phyloP scores from a whole-genome alignment of 1,140 invertebrate species.

The Parasteatoda tepidariorum region DNA sequence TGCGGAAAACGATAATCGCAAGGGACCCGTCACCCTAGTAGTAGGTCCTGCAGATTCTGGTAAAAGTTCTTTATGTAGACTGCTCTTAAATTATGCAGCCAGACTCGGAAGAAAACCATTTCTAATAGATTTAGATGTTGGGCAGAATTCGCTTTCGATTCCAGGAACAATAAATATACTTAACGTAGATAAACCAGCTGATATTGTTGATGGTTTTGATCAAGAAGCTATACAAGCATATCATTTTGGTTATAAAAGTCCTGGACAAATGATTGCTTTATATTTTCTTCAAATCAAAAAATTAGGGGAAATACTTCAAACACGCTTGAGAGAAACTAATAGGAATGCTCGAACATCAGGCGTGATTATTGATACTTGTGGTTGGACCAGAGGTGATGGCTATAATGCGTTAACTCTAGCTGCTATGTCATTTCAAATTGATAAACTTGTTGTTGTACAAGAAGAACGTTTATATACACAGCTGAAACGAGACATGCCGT shows the following conservation, averaged over 20 bases:
- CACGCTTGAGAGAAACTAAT: conserved; percentile 33
- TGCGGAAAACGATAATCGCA: conserved; percentile 77
- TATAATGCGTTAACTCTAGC: conserved; percentile 76
- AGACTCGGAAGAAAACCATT: conserved; percentile 83
- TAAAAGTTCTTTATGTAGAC: conserved; percentile 89
- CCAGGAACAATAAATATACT: conserved; percentile 91
- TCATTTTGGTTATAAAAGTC: conserved; percentile 90
- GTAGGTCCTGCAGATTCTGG: conserved; percentile 96
- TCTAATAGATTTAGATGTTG: conserved; percentile 96
- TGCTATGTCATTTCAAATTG: conserved; percentile 94
- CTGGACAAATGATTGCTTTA: conserved; percentile 81
- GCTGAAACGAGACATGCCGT: conserved; percentile 90
- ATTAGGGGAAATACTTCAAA: conserved; percentile 84
- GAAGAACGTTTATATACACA: conserved; percentile 96
- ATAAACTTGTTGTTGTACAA: conserved; percentile 94
- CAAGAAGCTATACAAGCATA: conserved; percentile 91
- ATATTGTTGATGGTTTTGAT: conserved; percentile 91
- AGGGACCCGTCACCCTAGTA: conserved; percentile 60
- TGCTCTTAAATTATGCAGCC: conserved; percentile 93
- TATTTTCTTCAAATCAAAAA: conserved; percentile 88
- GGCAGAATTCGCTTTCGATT: conserved; percentile 91
- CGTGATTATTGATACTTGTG: conserved; percentile 97
- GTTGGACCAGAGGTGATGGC: conserved; percentile 79
- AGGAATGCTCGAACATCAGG: conserved; percentile 75
- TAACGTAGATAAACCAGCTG: conserved; percentile 88